These are phyloP conservation scores for Aleiodes leptofemur DNA, from an alignment of 2,888 invertebrate species.

Conservation along the genomic window DNA sequence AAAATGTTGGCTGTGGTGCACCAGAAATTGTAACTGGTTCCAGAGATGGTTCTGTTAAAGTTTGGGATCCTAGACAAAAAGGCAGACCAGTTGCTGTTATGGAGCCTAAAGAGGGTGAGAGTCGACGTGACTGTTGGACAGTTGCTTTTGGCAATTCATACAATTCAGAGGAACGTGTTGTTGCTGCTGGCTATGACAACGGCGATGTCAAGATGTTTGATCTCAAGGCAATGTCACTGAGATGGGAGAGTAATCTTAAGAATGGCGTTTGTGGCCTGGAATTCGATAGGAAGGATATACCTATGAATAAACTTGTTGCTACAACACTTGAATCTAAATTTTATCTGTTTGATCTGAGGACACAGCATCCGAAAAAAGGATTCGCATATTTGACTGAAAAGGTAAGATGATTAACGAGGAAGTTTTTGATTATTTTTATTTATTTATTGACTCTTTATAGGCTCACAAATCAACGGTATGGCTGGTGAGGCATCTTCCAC, in stretches of 20 bases:
- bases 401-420: conserved; percentile 67
- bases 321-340: conserved; percentile 95
- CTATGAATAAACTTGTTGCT: conserved; percentile 95
- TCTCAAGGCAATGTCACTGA: conserved; percentile 86
- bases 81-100: conserved; percentile 93
- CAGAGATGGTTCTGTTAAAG: conserved; percentile 94
- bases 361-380: conserved; percentile 91
- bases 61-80: conserved; percentile 96
- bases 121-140: conserved; percentile 93
- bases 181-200: conserved; percentile 96
- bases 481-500: conserved; percentile 92
- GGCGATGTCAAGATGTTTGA: conserved; percentile 97
- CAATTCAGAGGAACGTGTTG: conserved; percentile 88
- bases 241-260: conserved; percentile 94
- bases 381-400: conserved; percentile 82
- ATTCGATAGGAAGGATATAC: conserved; percentile 94
- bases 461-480: conserved; percentile 88
- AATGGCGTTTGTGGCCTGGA: conserved; percentile 93
- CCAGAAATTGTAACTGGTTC: conserved; percentile 97
- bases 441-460: conserved; percentile 55
- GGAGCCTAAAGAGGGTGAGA: conserved; percentile 83
- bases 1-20: conserved; percentile 88
- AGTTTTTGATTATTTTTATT: not conserved
- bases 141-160: conserved; percentile 95
- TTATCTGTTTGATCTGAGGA: conserved; percentile 91